These are phyloP conservation scores for Chrysodeixis includens DNA, from an alignment of 2,888 invertebrate species.

Conservation along the genomic window DNA sequence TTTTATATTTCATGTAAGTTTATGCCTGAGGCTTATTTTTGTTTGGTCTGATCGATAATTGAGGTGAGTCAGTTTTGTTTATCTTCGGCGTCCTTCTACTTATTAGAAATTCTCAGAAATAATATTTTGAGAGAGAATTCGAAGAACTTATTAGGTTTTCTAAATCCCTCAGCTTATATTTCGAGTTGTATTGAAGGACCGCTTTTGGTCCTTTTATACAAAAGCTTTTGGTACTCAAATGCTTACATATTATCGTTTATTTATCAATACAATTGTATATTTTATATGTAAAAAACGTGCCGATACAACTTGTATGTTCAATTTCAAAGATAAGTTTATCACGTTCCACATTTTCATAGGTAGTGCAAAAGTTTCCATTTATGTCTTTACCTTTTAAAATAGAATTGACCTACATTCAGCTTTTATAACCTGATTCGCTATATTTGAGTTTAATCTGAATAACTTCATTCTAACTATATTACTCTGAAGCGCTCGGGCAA, in stretches of 20 bases:
- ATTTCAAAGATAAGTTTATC: slow-evolving; percentile 10
- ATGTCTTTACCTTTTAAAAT: slow-evolving; percentile 34
- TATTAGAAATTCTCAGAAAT: slow-evolving; percentile 2
- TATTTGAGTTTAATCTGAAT: slow-evolving; percentile 19
- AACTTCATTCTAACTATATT: slow-evolving; percentile 10
- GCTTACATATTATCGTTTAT: background rate
- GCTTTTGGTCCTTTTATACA: background rate
- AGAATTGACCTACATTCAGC: slow-evolving; percentile 40
- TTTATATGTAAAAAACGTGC: background rate
- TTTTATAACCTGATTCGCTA: slow-evolving; percentile 38
- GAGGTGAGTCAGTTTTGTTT: background rate
- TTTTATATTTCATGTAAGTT: slow-evolving; percentile 28
- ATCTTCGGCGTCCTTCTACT: background rate
- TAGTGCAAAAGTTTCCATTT: slow-evolving; percentile 33
- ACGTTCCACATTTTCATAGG: slow-evolving; percentile 34
- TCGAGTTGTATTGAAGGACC: background rate
- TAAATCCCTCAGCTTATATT: background rate
- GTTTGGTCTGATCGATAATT: slow-evolving; percentile 1
- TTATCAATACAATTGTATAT: slow-evolving; percentile 3
- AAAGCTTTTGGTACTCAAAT: slow-evolving; percentile 4
- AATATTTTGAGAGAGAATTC: slow-evolving; percentile 6
- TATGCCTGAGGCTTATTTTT: background rate
- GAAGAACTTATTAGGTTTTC: background rate
- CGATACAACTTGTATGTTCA: background rate
- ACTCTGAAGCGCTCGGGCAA: slow-evolving; percentile 3